phyloP scores from a whole-genome alignment of 2,888 invertebrate species.

The Heteropelma amictum region DNA sequence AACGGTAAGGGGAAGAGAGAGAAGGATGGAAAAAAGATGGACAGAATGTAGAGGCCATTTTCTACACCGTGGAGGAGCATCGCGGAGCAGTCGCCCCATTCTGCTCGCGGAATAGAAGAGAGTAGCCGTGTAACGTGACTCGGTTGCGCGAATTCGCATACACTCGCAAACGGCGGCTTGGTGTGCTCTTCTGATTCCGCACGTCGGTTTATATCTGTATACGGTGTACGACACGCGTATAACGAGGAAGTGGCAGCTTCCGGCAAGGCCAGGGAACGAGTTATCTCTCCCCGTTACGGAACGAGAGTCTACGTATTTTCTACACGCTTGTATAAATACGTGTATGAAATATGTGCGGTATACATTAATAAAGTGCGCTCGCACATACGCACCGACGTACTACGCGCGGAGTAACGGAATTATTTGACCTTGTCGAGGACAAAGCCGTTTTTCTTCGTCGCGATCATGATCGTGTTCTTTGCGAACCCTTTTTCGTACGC shows the following conservation, averaged over 20 bases:
- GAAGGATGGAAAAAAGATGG: slow-evolving; percentile 3
- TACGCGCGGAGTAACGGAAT: slow-evolving; percentile 41
- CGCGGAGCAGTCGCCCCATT: slow-evolving; percentile 32
- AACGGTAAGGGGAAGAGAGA: neutral
- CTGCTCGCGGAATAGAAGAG: slow-evolving; percentile 14
- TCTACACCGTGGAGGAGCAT: slow-evolving; percentile 35
- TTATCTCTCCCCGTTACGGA: slow-evolving; percentile 58
- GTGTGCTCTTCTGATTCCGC: neutral
- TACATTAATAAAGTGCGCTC: neutral
- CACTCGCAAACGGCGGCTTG: slow-evolving; percentile 23
- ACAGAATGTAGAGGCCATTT: slow-evolving; percentile 50
- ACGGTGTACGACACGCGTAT: slow-evolving; percentile 48
- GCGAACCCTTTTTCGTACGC: neutral
- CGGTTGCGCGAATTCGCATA: slow-evolving; percentile 43
- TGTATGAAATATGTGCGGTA: slow-evolving; percentile 12
- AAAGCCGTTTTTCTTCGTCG: slow-evolving; percentile 41
- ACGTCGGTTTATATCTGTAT: neutral
- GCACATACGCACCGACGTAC: neutral
- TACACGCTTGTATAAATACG: slow-evolving; percentile 28
- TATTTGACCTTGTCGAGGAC: slow-evolving; percentile 53
- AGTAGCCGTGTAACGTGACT: slow-evolving; percentile 52
- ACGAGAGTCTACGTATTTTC: slow-evolving; percentile 55
- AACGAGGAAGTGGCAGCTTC: slow-evolving; percentile 58
- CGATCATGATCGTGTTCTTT: slow-evolving; percentile 1
- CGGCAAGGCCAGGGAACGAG: slow-evolving; percentile 57